Evolutionary conservation across 2,113 vertebrate genomes (phyloP).

Genomic region (Phrynosoma blainvillii): DNA sequence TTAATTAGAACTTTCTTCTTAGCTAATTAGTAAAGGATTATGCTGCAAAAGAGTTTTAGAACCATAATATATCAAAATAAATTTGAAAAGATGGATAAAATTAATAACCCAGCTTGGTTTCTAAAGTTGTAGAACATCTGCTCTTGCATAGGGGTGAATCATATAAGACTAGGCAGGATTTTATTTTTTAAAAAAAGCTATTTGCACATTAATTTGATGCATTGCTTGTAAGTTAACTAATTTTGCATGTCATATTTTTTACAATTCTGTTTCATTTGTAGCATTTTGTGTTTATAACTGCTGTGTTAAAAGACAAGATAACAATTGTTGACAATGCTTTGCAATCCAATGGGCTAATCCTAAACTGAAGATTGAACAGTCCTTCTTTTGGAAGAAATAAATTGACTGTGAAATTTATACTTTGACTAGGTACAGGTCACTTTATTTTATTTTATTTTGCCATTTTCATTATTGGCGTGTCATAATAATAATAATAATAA

Average conservation of each 20-base stretch:
- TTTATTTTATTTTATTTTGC: too few species aligned
- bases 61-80: neutral
- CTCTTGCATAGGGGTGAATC: neutral
- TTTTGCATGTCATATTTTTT: neutral
- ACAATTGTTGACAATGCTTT: neutral
- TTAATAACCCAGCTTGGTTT: neutral
- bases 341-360: too few species aligned
- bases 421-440: too few species aligned
- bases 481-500: too few species aligned
- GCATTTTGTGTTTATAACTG: neutral
- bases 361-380: too few species aligned
- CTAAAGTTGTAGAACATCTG: neutral
- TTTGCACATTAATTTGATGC: neutral
- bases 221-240: neutral
- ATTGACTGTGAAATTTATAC: too few species aligned
- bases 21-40: neutral
- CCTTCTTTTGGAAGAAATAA: too few species aligned
- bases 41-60: neutral
- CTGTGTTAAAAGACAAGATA: neutral
- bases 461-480: too few species aligned
- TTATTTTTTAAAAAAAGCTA: too few species aligned
- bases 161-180: too few species aligned
- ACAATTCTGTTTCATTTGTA: neutral
- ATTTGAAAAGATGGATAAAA: neutral
- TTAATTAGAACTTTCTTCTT: neutral